Base-by-base conservation (phyloP, 2,797 vertebrate genomes). In the Alosa sapidissima region DNA sequence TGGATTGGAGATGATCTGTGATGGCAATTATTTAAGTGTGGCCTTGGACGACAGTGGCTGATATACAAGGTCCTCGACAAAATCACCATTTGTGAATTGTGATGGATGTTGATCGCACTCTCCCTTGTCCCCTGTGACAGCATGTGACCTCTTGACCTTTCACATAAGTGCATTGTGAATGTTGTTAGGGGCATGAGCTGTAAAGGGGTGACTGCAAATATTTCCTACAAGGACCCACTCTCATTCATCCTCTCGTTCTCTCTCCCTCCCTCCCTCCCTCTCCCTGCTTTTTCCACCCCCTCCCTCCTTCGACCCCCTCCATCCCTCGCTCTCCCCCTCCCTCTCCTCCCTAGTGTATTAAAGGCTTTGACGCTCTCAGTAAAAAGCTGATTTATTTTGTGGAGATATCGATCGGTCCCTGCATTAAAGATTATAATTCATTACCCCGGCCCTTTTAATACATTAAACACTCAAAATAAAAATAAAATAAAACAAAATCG, bases 401-500 rank as follows among this genome's bases (percentile, higher is more conserved):
- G 91, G 89, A 91, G 91, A 91, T 96, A 96, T 96, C 94, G 95
- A 96, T 96, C 93, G 94, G 92, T 93, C 91, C 93, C 94, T 96
- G 94, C 95, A 96, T 96, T 96, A 96, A 96, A 96, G 95, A 96
- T 96, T 95, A 96, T 96, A 96, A 96, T 96, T 96, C 95, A 96
- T 96, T 96, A 95, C 94, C 93, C 90, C 47, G 8, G 91, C 92
- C 94, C 94, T 95, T 96, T 96, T 96, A 96, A 96, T 96, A 95
- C 95, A 96, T 96, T 96, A 95, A 96, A 96, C 94, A 93, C 94
- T 96, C 94, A 95, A 96, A 96, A 96, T 95, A 95, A 95, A 96
- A 95, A 96, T 94, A 95, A 95, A 95, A 95, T 91, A 91, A 89
- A 88, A 90, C 88, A 62, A 88, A 86, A 88, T 86, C 47, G 81